Evolutionary conservation across 2,797 vertebrate species (phyloP).

Genomic region (Oophaga sylvatica): DNA sequence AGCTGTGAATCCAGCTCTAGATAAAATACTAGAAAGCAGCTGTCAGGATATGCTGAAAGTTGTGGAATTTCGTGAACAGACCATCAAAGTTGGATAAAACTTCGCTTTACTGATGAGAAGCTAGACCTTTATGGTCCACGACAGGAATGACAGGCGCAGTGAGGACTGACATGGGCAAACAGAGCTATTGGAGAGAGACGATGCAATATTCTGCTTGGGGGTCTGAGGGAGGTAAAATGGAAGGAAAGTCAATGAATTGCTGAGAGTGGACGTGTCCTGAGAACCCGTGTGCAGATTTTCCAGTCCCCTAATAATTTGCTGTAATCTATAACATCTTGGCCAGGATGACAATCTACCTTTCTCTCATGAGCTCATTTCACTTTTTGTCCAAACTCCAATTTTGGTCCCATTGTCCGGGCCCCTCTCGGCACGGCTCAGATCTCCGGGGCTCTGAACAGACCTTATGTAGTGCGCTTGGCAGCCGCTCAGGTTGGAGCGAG

Average conservation of each 20-base stretch:
- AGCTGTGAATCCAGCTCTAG: too few relatives aligned
- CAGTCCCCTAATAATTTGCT: neutral
- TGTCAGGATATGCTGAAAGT: too few relatives aligned
- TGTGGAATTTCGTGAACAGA: too few relatives aligned
- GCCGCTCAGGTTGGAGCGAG: neutral
- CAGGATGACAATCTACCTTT: slow-evolving; percentile 42
- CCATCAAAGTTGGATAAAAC: neutral
- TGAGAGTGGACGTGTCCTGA: neutral
- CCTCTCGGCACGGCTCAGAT: slow-evolving; percentile 24
- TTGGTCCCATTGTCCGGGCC: slow-evolving; percentile 17
- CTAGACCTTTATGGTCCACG: neutral
- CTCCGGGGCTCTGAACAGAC: slow-evolving; percentile 45
- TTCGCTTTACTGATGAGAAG: neutral
- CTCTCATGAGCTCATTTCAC: slow-evolving; percentile 28
- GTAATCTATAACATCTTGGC: slow-evolving; percentile 1
- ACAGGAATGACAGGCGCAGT: neutral
- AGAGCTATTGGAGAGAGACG: neutral
- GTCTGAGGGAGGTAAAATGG: neutral
- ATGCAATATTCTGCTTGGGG: neutral
- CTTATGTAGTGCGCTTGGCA: slow-evolving; percentile 44
- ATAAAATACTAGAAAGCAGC: too few relatives aligned
- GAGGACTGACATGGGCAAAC: neutral
- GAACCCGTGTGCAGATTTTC: neutral
- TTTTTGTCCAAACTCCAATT: slow-evolving; percentile 27
- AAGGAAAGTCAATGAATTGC: neutral